These are phyloP conservation scores for Brassicogethes aeneus DNA, from an alignment of 2,888 invertebrate species.

Conservation along the genomic window DNA sequence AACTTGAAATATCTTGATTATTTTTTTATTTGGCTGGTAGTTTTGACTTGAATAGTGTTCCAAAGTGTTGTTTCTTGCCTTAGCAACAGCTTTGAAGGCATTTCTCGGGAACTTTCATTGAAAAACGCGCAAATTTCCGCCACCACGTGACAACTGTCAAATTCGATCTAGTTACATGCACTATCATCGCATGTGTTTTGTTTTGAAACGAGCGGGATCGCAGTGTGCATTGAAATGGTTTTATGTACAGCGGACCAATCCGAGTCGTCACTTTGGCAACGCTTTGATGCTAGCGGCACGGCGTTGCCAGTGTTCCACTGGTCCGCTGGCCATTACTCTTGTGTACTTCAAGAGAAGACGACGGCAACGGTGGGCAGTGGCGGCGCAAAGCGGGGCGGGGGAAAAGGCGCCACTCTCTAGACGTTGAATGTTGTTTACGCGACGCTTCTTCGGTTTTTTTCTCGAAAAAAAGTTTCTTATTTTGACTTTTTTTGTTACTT, in stretches of 20 bases:
- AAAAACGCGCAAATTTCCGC: slow-evolving; percentile 22
- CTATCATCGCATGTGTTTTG: slow-evolving; percentile 43
- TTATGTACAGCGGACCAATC: slow-evolving; percentile 37
- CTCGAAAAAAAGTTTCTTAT: too few relatives aligned
- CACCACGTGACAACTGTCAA: slow-evolving; percentile 42
- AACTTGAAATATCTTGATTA: too few relatives aligned
- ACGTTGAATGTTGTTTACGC: slow-evolving; percentile 36
- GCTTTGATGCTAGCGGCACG: slow-evolving; percentile 12
- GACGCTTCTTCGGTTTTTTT: slow-evolving; percentile 22
- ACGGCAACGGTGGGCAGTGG: too few relatives aligned
- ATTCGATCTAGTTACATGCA: slow-evolving; percentile 41
- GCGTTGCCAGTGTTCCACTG: slow-evolving; percentile 22
- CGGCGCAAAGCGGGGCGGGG: slow-evolving; percentile 31
- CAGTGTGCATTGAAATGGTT: slow-evolving; percentile 43
- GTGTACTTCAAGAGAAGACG: slow-evolving; percentile 33
- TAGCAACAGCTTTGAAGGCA: too few relatives aligned
- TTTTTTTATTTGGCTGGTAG: too few relatives aligned
- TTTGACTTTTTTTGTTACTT: too few relatives aligned
- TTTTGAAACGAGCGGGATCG: slow-evolving; percentile 43
- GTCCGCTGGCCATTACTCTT: slow-evolving; percentile 38
- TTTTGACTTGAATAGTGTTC: too few relatives aligned
- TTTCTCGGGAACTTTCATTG: slow-evolving; percentile 28
- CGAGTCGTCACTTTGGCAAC: slow-evolving; percentile 16
- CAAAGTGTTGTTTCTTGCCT: too few relatives aligned
- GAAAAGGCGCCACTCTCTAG: slow-evolving; percentile 37